Percentiles rank a stretch among this genome's conserved stretches.
These are phyloP conservation scores for Ashinkailepas kermadecensis DNA, from an alignment of 2,888 invertebrate genomes.

Conservation along the genomic window DNA sequence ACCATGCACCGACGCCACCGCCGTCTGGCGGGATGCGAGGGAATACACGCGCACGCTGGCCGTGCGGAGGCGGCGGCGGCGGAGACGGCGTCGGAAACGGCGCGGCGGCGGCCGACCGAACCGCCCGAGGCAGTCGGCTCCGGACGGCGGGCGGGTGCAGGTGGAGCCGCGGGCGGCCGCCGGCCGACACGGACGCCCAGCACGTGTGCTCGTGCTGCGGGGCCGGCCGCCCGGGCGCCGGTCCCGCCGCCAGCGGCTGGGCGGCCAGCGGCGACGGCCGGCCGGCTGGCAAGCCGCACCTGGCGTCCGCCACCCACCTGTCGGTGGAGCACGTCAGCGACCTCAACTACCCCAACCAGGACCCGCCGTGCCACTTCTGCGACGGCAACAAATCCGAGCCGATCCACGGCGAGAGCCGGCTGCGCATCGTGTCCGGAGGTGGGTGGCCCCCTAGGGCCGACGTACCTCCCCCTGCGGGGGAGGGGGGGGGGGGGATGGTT, in stretches of 20 bases:
- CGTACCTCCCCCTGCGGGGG: no score
- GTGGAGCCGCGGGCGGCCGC: neutral
- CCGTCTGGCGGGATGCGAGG: neutral
- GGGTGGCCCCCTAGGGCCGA: slow-evolving; percentile 21
- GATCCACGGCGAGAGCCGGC: slow-evolving; percentile 39
- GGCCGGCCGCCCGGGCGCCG: neutral
- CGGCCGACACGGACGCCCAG: neutral
- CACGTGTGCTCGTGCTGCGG: neutral
- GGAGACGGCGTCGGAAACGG: neutral
- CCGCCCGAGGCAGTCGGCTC: neutral
- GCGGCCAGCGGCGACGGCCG: neutral
- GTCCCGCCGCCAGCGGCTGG: neutral
- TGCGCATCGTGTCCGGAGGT: slow-evolving; percentile 41
- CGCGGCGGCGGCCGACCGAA: neutral
- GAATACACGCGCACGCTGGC: neutral
- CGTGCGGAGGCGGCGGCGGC: neutral
- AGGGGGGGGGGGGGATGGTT: no score
- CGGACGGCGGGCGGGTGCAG: neutral
- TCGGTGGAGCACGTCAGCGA: slow-evolving; percentile 40
- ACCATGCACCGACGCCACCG: neutral
- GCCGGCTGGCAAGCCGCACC: neutral
- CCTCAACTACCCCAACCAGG: slow-evolving; percentile 39
- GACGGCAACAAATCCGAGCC: slow-evolving; percentile 40
- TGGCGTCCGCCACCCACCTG: neutral
- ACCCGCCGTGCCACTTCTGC: slow-evolving; percentile 42